These are phyloP conservation scores for Stichopus chloronotus DNA, from an alignment of 35 echinoderm and acorn worm species.

Conservation along the genomic window DNA sequence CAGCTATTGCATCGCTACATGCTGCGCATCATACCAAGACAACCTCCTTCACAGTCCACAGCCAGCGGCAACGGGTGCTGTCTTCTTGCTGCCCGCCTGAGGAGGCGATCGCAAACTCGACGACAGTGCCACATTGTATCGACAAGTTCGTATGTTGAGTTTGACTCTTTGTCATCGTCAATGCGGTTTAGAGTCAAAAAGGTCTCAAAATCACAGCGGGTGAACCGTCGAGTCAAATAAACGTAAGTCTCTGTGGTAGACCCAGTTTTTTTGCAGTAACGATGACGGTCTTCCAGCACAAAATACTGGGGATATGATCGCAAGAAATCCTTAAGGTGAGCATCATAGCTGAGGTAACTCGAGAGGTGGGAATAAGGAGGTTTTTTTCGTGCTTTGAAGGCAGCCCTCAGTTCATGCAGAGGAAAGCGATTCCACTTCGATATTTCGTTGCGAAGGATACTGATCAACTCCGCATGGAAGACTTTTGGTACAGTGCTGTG, in stretches of 20 bases:
- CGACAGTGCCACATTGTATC: neutral
- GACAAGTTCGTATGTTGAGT: neutral
- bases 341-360: neutral
- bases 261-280: too few relatives aligned
- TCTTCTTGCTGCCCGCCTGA: conserved; percentile 1
- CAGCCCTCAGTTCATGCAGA: neutral
- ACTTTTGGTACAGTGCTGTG: neutral
- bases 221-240: neutral
- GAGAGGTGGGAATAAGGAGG: neutral
- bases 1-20: too few relatives aligned
- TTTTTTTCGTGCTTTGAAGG: neutral
- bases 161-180: neutral
- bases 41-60: conserved; percentile 29
- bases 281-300: neutral
- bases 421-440: conserved; percentile 21
- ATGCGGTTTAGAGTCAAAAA: conserved; percentile 6
- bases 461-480: conserved; percentile 12
- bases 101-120: conserved; percentile 23
- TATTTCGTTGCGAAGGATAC: neutral
- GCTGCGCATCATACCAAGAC: neutral
- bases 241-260: neutral
- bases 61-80: conserved; percentile 18
- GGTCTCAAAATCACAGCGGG: neutral
- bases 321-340: neutral
- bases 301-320: neutral